These are phyloP conservation scores for Pachyuromys duprasi DNA, from an alignment of 2,797 vertebrate species.

Conservation along the genomic window DNA sequence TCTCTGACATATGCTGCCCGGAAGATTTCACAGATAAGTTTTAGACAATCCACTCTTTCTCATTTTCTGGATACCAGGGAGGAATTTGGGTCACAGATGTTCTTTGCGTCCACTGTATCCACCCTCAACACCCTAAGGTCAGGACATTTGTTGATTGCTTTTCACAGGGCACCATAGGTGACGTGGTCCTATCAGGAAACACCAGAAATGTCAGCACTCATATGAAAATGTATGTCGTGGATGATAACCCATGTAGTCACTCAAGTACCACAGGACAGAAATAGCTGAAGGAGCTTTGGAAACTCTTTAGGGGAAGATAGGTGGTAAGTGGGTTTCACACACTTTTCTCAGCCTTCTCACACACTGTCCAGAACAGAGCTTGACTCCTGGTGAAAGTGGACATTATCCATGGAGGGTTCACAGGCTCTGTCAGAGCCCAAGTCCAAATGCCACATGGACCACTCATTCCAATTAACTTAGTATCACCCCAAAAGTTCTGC, in stretches of 20 bases:
- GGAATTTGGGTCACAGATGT: not conserved
- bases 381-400: slow-evolving; percentile 3
- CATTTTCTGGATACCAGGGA: slow-evolving; percentile 46
- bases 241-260: slow-evolving; percentile 75
- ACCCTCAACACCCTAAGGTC: not conserved
- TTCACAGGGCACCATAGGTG: slow-evolving; percentile 53
- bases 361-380: not conserved
- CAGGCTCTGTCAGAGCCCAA: not conserved
- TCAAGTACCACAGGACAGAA: slow-evolving; percentile 76
- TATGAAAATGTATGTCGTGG: slow-evolving; percentile 68
- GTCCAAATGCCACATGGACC: not conserved
- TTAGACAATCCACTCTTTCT: not conserved
- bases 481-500: not conserved
- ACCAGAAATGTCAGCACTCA: slow-evolving; percentile 75
- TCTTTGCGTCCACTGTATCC: not conserved
- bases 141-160: slow-evolving; percentile 56
- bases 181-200: slow-evolving; percentile 69
- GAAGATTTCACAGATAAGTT: not conserved
- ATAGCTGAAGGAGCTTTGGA: slow-evolving; percentile 78
- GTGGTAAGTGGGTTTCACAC: slow-evolving; percentile 65
- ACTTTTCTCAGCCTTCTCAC: slow-evolving; percentile 53
- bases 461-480: not conserved
- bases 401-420: not conserved
- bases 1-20: not conserved
- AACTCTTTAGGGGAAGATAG: slow-evolving; percentile 78